Evolutionary conservation across 2,888 invertebrate genomes (phyloP).

Genomic region (Eugnorisma glareosa): DNA sequence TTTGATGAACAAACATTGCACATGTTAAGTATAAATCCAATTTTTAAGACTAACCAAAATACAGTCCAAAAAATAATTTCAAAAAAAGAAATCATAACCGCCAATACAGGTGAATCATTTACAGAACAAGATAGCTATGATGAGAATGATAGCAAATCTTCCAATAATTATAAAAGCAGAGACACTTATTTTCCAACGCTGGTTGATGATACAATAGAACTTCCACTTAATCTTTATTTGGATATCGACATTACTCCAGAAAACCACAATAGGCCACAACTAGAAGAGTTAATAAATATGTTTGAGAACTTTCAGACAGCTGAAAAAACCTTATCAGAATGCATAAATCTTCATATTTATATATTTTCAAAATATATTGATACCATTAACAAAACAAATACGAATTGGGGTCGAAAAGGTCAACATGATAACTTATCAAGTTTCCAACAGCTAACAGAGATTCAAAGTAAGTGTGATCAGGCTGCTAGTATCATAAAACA

Average conservation of each 20-base stretch:
- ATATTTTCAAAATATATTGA: constrained; percentile 64
- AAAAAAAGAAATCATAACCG: neutral
- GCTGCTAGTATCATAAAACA: constrained; percentile 61
- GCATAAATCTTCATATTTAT: constrained; percentile 69
- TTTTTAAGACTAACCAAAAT: constrained; percentile 2
- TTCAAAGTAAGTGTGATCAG: constrained; percentile 67
- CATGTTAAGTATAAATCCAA: constrained; percentile 4
- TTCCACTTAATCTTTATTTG: constrained; percentile 52
- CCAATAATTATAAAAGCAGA: constrained; percentile 27
- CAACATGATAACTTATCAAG: constrained; percentile 57
- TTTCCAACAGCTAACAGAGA: constrained; percentile 61
- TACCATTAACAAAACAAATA: constrained; percentile 49
- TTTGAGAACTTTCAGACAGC: constrained; percentile 52
- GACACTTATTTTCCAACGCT: neutral
- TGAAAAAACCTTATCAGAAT: constrained; percentile 66
- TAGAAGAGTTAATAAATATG: constrained; percentile 46
- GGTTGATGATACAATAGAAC: constrained; percentile 3
- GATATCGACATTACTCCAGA: constrained; percentile 49
- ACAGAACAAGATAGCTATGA: constrained; percentile 8
- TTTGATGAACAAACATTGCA: constrained; percentile 20
- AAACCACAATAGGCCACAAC: constrained; percentile 15
- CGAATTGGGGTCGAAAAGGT: constrained; percentile 51
- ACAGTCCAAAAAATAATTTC: neutral
- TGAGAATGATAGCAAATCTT: neutral
- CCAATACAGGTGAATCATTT: constrained; percentile 2